Evolutionary conservation across 2,797 vertebrate species (phyloP).

Genomic region (Danio jaintianensis): DNA sequence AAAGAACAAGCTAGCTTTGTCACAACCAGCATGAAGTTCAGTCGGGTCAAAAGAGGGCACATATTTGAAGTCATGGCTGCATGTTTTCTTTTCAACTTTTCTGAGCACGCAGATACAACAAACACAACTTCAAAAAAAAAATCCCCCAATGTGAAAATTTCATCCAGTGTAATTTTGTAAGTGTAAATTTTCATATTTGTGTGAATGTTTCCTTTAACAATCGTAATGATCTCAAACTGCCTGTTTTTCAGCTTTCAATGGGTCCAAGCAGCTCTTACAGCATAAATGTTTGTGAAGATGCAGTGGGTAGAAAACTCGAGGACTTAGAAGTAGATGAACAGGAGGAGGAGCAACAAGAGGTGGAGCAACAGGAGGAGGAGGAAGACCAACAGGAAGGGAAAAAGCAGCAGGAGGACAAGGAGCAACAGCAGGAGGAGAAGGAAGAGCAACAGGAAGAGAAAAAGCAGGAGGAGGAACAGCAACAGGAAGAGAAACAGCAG

Average conservation of each 20-base stretch:
- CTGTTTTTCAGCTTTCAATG: constrained; percentile 6
- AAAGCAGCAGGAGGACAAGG: neutral
- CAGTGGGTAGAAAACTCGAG: neutral
- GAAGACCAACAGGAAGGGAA: neutral
- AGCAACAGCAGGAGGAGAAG: neutral
- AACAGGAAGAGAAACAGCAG: neutral
- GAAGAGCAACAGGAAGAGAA: neutral
- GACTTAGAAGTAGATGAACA: neutral
- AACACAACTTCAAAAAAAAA: too few relatives aligned
- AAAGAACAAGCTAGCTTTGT: too few relatives aligned
- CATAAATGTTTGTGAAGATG: neutral
- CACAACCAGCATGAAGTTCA: too few relatives aligned
- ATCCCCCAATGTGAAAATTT: too few relatives aligned
- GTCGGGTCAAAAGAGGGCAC: too few relatives aligned
- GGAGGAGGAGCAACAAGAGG: neutral
- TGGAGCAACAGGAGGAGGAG: neutral
- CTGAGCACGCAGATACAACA: too few relatives aligned
- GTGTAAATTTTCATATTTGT: too few relatives aligned
- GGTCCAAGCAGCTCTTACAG: accelerated
- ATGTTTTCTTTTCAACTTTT: too few relatives aligned
- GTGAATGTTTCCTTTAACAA: too few relatives aligned
- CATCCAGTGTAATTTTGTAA: too few relatives aligned
- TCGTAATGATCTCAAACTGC: neutral
- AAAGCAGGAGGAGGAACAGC: neutral
- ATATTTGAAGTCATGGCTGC: too few relatives aligned